Evolutionary conservation across 2,888 invertebrate genomes (phyloP).

Genomic region (Meganola albula): DNA sequence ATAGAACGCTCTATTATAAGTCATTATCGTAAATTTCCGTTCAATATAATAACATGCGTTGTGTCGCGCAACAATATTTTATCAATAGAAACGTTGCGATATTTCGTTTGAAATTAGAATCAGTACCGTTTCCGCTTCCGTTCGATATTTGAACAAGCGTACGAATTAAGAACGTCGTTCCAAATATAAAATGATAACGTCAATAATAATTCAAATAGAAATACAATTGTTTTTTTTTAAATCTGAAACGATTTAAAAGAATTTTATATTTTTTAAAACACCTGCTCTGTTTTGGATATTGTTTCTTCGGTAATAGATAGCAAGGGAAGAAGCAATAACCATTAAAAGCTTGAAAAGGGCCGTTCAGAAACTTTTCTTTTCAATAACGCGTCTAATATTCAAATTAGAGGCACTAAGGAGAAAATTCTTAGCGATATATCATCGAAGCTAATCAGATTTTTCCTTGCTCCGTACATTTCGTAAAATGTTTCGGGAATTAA

Average conservation of each 20-base stretch:
- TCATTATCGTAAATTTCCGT: slow-evolving; percentile 71
- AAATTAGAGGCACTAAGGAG: slow-evolving; percentile 72
- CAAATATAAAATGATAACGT: slow-evolving; percentile 58
- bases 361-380: slow-evolving; percentile 72
- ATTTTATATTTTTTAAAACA: slow-evolving; percentile 27
- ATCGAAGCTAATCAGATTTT: slow-evolving; percentile 70
- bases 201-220: slow-evolving; percentile 31
- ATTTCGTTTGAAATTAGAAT: slow-evolving; percentile 75
- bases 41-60: slow-evolving; percentile 64
- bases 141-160: slow-evolving; percentile 68
- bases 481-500: slow-evolving; percentile 56
- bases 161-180: slow-evolving; percentile 66
- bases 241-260: slow-evolving; percentile 15
- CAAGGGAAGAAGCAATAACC: slow-evolving; percentile 68
- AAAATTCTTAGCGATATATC: slow-evolving; percentile 69
- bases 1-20: slow-evolving; percentile 53
- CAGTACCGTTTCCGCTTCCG: slow-evolving; percentile 76
- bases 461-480: slow-evolving; percentile 52
- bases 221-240: slow-evolving; percentile 13
- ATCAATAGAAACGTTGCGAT: slow-evolving; percentile 73
- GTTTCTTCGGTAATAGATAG: slow-evolving; percentile 40
- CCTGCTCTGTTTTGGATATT: slow-evolving; percentile 36
- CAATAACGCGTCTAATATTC: slow-evolving; percentile 78
- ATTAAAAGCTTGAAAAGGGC: slow-evolving; percentile 69
- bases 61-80: slow-evolving; percentile 61